Percentiles rank a stretch among this genome's conserved stretches.
phyloP scores from a whole-genome alignment of 2,888 invertebrate species.

The Lepidocyrtinus sp. region DNA sequence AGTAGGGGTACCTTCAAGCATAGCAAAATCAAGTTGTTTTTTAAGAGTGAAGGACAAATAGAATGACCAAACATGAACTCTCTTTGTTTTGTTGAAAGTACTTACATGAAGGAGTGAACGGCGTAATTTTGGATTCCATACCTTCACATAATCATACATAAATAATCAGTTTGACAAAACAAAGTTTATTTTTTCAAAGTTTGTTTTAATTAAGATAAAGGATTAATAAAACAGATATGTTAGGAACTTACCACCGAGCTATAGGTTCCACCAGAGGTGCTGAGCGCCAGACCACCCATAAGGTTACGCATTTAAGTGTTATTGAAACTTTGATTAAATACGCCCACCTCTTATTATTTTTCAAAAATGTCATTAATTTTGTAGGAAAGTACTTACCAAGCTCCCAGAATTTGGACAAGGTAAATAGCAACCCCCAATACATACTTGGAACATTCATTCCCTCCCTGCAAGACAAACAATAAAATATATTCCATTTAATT shows the following conservation, averaged over 20 bases:
- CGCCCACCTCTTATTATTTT: neutral
- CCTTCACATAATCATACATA: too few relatives aligned
- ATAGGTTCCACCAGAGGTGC: conserved; percentile 91
- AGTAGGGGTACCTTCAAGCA: too few relatives aligned
- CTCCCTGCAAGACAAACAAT: neutral
- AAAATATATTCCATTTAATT: too few relatives aligned
- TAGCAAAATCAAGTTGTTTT: neutral
- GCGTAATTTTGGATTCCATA: conserved; percentile 95
- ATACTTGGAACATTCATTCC: conserved; percentile 1
- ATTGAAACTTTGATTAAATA: conserved; percentile 76
- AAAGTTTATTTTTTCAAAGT: too few relatives aligned
- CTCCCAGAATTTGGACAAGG: conserved; percentile 49
- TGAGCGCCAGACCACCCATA: conserved; percentile 91
- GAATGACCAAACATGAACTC: too few relatives aligned
- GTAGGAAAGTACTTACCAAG: conserved; percentile 28
- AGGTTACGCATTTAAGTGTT: conserved; percentile 95
- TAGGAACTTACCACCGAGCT: conserved; percentile 86
- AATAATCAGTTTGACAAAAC: too few relatives aligned
- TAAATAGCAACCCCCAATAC: conserved; percentile 28
- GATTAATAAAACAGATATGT: too few relatives aligned
- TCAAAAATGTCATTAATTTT: neutral
- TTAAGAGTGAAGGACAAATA: neutral
- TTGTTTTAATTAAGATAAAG: too few relatives aligned
- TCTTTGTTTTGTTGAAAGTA: neutral
- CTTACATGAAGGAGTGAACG: conserved; percentile 77